Percentiles rank a stretch among this genome's conserved stretches.
phyloP scores from a whole-genome alignment of 2,113 vertebrate genomes.

The Damaliscus lunatus region DNA sequence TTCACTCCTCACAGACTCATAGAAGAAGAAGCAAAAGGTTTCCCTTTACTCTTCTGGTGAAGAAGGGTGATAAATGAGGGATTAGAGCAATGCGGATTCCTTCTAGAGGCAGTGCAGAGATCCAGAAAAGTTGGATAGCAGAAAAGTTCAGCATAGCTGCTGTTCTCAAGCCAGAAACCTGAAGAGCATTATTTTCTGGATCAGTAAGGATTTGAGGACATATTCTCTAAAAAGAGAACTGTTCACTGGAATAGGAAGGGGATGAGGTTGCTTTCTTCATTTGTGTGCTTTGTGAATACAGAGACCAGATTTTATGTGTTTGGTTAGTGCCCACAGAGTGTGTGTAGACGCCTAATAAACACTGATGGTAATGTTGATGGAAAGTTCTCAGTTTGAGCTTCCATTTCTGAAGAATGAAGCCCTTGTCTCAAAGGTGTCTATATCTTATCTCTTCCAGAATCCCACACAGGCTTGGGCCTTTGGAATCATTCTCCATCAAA shows the following conservation, averaged over 20 bases:
- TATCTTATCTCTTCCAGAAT: constrained; percentile 38
- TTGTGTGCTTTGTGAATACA: not conserved
- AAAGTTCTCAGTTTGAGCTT: not conserved
- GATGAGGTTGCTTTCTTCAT: not conserved
- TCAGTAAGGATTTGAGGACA: not conserved
- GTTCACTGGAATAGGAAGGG: not conserved
- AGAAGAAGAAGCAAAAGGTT: constrained; percentile 12
- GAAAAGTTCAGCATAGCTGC: not conserved
- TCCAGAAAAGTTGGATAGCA: not conserved
- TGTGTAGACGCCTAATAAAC: not conserved
- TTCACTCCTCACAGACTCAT: constrained; percentile 26
- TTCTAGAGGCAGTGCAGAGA: not conserved
- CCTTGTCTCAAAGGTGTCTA: constrained; percentile 38
- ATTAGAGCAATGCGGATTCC: not conserved
- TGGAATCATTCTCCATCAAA: constrained; percentile 16
- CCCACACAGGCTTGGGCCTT: not conserved
- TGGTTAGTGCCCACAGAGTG: not conserved
- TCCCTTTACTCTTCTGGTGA: not conserved
- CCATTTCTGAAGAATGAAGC: constrained; percentile 30
- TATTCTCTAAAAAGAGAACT: not conserved
- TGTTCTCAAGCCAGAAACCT: constrained; percentile 22
- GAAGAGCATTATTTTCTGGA: not conserved
- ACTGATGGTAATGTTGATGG: not conserved
- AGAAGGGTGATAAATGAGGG: constrained; percentile 41
- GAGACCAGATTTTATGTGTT: not conserved